phyloP scores from a whole-genome alignment of 2,113 vertebrate species.

The Siniperca chuatsi region DNA sequence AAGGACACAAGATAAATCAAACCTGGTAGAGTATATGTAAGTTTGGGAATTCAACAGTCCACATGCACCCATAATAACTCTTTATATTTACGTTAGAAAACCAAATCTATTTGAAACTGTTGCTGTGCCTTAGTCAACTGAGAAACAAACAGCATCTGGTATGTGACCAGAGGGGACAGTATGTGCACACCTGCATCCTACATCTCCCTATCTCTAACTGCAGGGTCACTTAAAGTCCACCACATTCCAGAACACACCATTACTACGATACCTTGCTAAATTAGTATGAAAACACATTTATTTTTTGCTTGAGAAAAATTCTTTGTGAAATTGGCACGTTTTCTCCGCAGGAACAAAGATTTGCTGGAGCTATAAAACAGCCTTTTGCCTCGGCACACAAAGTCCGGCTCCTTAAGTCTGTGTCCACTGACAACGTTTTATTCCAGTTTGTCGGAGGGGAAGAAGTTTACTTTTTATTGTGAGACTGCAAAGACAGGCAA shows the following conservation, averaged over 20 bases:
- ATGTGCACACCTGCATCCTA: conserved; percentile 34
- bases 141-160: conserved; percentile 29
- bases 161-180: conserved; percentile 21
- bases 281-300: conserved; percentile 60
- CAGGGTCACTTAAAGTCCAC: conserved; percentile 70
- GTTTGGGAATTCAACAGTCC: background rate
- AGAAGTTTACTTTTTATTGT: conserved; percentile 79
- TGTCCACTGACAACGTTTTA: conserved; percentile 64
- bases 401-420: conserved; percentile 46
- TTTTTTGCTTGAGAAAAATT: conserved; percentile 34
- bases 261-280: conserved; percentile 37
- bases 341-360: conserved; percentile 53
- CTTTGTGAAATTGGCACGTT: conserved; percentile 29
- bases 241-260: conserved; percentile 59
- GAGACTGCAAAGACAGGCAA: conserved; percentile 74
- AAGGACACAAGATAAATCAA: too few relatives aligned
- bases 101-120: background rate
- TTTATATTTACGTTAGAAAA: background rate
- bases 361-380: conserved; percentile 55
- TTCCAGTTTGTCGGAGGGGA: conserved; percentile 59
- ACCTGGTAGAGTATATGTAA: background rate
- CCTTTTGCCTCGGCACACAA: conserved; percentile 38
- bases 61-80: background rate
- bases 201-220: conserved; percentile 46
- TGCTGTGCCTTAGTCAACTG: background rate